Conservation (phyloP, 2,113 vertebrate genomes). For the Melanocharis versteri region DNA sequence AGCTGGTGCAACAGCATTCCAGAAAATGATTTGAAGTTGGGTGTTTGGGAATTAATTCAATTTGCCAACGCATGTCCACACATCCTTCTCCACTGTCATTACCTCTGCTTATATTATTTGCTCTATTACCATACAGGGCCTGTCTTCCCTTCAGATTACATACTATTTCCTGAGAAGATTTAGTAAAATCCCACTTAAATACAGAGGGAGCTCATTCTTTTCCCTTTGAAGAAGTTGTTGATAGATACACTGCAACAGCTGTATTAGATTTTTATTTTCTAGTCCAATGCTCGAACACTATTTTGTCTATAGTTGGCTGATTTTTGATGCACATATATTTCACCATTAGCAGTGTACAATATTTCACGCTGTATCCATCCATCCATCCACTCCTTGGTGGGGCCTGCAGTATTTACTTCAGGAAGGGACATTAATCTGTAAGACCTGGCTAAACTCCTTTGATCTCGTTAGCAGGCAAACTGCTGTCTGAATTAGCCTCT, state of each 20-base stretch:
- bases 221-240: neutral
- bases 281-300: neutral
- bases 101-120: neutral
- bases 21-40: conserved; percentile 20
- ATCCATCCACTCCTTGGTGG: neutral
- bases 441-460: neutral
- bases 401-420: neutral
- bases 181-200: neutral
- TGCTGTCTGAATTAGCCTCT: neutral
- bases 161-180: neutral
- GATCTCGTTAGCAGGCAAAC: neutral
- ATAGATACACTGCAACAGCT: neutral
- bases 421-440: neutral
- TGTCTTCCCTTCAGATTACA: neutral
- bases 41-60: conserved; percentile 43
- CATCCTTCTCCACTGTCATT: conserved; percentile 18
- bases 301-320: neutral
- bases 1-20: neutral
- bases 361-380: neutral
- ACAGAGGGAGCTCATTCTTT: neutral
- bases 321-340: neutral
- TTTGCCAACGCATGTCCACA: conserved; percentile 30
- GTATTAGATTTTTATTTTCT: neutral
- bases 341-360: neutral
- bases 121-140: neutral